These are phyloP conservation scores for Lepidonotus clava DNA, from an alignment of 2,888 invertebrate genomes.

Conservation along the genomic window DNA sequence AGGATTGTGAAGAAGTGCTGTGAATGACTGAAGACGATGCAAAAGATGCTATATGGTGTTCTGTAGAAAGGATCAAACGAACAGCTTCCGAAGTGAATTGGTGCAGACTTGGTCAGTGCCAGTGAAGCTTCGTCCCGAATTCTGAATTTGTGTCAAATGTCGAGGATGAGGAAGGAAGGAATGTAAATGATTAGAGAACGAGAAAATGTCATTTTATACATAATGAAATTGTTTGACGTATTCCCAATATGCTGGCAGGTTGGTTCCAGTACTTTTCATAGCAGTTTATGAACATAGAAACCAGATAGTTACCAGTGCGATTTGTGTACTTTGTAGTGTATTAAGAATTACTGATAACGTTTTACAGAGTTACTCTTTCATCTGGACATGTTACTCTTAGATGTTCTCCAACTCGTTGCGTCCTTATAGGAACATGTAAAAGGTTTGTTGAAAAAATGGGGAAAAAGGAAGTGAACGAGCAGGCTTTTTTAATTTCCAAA, in stretches of 20 bases:
- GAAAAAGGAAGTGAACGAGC: neutral
- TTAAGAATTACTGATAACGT: conserved; percentile 8
- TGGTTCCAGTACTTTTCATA: conserved; percentile 1
- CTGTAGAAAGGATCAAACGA: no score
- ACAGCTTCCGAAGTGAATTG: no score
- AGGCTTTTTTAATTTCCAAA: conserved; percentile 2
- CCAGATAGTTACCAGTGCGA: neutral
- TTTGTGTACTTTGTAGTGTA: neutral
- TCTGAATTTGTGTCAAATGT: conserved; percentile 37
- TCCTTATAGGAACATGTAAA: conserved; percentile 11
- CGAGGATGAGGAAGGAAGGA: neutral
- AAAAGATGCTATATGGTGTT: no score
- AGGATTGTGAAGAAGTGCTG: neutral
- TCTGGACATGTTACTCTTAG: conserved; percentile 35
- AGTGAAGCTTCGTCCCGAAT: no score
- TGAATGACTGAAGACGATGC: neutral
- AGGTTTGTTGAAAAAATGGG: neutral
- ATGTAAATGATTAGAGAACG: neutral
- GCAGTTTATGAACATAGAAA: neutral
- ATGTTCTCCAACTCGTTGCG: neutral
- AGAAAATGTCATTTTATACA: neutral
- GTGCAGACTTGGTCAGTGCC: no score
- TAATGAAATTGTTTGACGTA: conserved; percentile 1
- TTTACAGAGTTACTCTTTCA: conserved; percentile 28
- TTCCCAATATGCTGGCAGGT: conserved; percentile 37